These are phyloP conservation scores for Drosophila peninsularis DNA, from an alignment of 2,888 invertebrate genomes.

Conservation along the genomic window DNA sequence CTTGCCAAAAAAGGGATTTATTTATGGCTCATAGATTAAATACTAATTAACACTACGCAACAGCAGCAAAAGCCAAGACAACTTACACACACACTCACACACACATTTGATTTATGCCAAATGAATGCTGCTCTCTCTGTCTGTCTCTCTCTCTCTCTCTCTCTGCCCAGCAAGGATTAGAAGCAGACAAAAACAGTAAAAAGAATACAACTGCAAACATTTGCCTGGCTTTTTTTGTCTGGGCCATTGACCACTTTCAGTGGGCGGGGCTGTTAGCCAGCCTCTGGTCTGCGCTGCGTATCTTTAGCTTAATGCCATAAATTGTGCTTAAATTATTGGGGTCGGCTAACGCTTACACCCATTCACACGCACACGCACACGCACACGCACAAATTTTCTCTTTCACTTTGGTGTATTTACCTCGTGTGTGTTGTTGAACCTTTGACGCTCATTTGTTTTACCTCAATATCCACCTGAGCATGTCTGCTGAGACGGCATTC, in stretches of 20 bases:
- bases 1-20: constrained; percentile 69
- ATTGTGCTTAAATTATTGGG: constrained; percentile 81
- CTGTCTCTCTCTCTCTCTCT: background rate
- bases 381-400: constrained; percentile 32
- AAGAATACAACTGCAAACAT: constrained; percentile 57
- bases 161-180: constrained; percentile 68
- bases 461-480: constrained; percentile 63
- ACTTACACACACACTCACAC: constrained; percentile 26
- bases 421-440: constrained; percentile 47
- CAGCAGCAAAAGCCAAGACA: constrained; percentile 45
- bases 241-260: constrained; percentile 68
- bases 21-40: constrained; percentile 82
- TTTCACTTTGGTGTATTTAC: constrained; percentile 57
- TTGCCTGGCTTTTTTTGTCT: constrained; percentile 58
- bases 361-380: constrained; percentile 7
- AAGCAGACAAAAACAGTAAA: constrained; percentile 42
- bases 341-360: constrained; percentile 62
- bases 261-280: constrained; percentile 7
- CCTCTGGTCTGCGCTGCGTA: constrained; percentile 62
- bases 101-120: constrained; percentile 76
- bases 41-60: constrained; percentile 80
- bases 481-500: constrained; percentile 12
- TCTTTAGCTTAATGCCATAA: constrained; percentile 76
- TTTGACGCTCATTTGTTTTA: constrained; percentile 69
- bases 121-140: constrained; percentile 44